phyloP scores from a whole-genome alignment of 2,797 vertebrate species.

The Manis crassicaudata region DNA sequence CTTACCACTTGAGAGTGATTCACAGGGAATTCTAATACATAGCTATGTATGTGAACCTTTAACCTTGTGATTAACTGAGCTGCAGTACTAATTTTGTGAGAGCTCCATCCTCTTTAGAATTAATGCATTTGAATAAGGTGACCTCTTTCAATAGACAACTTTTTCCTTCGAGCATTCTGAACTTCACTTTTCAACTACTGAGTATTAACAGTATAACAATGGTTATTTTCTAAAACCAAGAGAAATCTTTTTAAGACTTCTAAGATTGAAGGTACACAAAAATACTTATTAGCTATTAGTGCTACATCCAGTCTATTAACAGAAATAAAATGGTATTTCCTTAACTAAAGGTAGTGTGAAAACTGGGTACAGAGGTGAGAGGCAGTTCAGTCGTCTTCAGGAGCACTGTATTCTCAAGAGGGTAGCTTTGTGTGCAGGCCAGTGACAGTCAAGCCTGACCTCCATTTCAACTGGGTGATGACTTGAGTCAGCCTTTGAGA shows the following conservation, averaged over 20 bases:
- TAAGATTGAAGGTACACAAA: background rate
- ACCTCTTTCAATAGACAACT: background rate
- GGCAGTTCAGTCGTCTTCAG: background rate
- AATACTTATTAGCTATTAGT: background rate
- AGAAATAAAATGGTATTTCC: background rate
- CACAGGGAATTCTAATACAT: background rate
- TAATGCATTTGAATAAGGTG: background rate
- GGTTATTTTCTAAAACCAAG: background rate
- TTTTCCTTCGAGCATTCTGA: background rate
- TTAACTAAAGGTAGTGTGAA: background rate
- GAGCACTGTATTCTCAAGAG: background rate
- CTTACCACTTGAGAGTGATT: background rate
- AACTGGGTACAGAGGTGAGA: background rate
- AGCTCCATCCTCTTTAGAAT: background rate
- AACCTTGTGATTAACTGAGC: background rate
- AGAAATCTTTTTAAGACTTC: background rate
- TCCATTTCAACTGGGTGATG: background rate
- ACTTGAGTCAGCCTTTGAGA: background rate
- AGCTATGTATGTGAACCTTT: background rate
- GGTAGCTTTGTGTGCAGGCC: background rate
- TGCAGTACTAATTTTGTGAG: background rate
- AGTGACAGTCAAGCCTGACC: background rate
- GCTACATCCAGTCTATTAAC: background rate
- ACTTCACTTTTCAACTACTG: constrained; percentile 1
- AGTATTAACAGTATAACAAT: background rate